Evolutionary conservation across 2,888 invertebrate genomes (phyloP), one percentile per base, ranked within the genome.

Genomic region (Danaus chrysippus): DNA sequence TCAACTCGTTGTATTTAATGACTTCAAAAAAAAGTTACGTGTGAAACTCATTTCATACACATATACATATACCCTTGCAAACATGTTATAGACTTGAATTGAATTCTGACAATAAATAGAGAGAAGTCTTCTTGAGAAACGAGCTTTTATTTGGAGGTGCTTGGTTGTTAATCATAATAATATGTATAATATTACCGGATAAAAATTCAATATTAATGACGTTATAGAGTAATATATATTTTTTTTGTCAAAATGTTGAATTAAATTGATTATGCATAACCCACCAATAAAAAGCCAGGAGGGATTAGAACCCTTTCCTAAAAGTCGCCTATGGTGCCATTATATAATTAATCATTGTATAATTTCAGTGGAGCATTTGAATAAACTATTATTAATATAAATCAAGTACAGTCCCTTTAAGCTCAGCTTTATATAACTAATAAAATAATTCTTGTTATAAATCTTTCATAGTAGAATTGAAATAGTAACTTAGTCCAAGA

Each of bases 1-100:
- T 58, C 58, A 58, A 61, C 63, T 61, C 63, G 59, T 60, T 67
- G 64, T 58, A 62, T 67, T 64, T 56, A 62, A 67, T 60, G 58
- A 56, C 62, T 46, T 62, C 59, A 62, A 62, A 53, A 59, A 55
- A 62, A 66, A n/a, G 54, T 57, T 59, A 62, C 56, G 62, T 17
- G 46, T 15, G 13, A 10, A 13, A 13, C 5, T 9, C 5, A 8
- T 13, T n/a, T 9, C n/a, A 3, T 6, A 44, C 23, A 23, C n/a
- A n/a, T n/a, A n/a, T 3, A 23, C 23, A 23, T 13, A 44, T 1
- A 34, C 23, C 8, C 23, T 34, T 34, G 23, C 2, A 34, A 6
- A 34, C 23, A 34, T 34, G 6, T 34, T 6, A 34, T 6, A 5
- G 23, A 34, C 8, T 34, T 8, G 23, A 34, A 6, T 3, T 23